phyloP scores from a whole-genome alignment of 2,888 invertebrate genomes.

The Ophioninae sp. region DNA sequence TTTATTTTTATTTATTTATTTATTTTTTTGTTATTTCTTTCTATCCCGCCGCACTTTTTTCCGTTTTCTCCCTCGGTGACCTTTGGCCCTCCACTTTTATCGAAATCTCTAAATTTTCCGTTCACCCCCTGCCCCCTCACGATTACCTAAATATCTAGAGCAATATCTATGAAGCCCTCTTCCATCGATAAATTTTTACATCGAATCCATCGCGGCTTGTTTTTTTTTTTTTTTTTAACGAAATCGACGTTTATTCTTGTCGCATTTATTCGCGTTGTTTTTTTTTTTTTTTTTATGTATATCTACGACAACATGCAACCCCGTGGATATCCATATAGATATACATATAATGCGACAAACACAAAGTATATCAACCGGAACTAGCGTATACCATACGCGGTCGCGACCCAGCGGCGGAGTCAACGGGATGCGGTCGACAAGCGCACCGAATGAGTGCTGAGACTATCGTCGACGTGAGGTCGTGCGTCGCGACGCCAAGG shows the following conservation, averaged over 20 bases:
- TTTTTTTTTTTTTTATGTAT: background rate
- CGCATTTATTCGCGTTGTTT: background rate
- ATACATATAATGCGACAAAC: conserved; percentile 54
- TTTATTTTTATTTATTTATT: too few species aligned
- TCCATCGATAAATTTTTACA: background rate
- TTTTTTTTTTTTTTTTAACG: background rate
- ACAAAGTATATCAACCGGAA: conserved; percentile 48
- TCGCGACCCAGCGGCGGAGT: conserved; percentile 52
- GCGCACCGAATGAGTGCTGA: conserved; percentile 59
- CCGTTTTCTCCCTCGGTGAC: background rate
- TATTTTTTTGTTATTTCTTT: too few species aligned
- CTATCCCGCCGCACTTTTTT: conserved; percentile 21
- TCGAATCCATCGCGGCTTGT: conserved; percentile 17
- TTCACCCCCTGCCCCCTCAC: conserved; percentile 1
- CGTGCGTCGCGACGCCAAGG: conserved; percentile 61
- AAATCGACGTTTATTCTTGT: conserved; percentile 12
- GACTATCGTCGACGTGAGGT: conserved; percentile 53
- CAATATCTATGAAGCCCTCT: background rate
- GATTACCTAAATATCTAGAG: background rate
- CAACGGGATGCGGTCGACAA: conserved; percentile 62
- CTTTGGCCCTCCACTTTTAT: conserved; percentile 10
- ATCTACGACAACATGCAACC: background rate
- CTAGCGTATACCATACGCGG: conserved; percentile 49
- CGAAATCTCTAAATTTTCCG: background rate
- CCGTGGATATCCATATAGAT: conserved; percentile 4